Percentiles rank a stretch among this genome's conserved stretches.
These are phyloP conservation scores for Allygus modestus DNA, from an alignment of 2,888 invertebrate genomes.

Conservation along the genomic window DNA sequence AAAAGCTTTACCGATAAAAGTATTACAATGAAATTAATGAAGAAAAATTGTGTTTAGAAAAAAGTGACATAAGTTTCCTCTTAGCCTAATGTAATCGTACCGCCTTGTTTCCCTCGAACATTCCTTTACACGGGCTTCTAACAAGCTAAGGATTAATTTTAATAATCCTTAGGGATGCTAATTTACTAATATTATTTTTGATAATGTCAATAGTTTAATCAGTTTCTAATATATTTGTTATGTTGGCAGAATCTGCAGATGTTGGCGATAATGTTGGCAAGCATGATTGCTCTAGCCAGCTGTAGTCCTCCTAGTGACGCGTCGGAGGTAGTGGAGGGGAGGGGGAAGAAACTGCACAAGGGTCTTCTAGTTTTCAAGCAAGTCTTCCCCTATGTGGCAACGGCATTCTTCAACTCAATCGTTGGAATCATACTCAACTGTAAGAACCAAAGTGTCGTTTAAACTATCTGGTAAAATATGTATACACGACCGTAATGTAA, in stretches of 20 bases:
- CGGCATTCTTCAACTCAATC: conserved; percentile 1
- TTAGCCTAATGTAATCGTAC: too few species aligned
- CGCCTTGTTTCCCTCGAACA: too few species aligned
- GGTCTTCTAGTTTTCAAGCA: not conserved
- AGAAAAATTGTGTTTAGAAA: too few species aligned
- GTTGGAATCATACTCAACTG: conserved; percentile 17
- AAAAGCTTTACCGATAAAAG: too few species aligned
- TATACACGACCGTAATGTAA: too few species aligned
- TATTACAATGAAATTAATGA: too few species aligned
- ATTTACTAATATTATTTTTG: too few species aligned
- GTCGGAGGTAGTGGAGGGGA: not conserved
- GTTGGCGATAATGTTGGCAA: conserved; percentile 3
- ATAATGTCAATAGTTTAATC: not conserved
- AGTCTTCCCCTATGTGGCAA: conserved; percentile 1
- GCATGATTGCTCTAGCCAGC: conserved; percentile 14
- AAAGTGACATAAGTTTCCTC: too few species aligned
- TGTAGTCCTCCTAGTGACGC: not conserved
- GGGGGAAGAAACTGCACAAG: not conserved
- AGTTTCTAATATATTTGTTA: not conserved
- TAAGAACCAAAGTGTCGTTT: not conserved
- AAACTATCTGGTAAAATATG: too few species aligned
- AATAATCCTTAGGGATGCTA: too few species aligned
- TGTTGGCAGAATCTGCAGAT: not conserved
- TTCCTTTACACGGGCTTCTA: too few species aligned
- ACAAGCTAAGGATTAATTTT: too few species aligned